Base-by-base conservation (phyloP, 2,113 vertebrate species). In the Caloenas nicobarica region DNA sequence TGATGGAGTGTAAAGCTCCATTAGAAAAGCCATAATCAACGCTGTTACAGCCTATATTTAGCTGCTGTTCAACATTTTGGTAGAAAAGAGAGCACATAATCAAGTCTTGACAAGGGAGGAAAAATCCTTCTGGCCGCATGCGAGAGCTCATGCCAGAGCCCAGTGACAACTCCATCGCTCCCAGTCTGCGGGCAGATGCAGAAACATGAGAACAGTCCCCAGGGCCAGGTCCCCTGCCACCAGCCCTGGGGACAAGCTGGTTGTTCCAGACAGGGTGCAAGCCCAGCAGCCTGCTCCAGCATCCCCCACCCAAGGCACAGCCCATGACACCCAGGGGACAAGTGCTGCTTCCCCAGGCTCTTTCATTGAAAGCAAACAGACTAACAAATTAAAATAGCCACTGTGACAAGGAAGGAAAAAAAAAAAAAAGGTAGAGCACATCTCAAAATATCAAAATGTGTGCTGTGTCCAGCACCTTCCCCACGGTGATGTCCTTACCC, bases 31-130 rank as follows among this genome's bases (percentile, higher is more conserved):
- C 70, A 58, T 68, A 79, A 87, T 74, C 80, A 80, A 16, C 0
- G 0, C 66, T 34, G 24, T 10, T 73, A 23, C 61, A 69, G 81
- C 80, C 82, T 85, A 81, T 88, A 77, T 95, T 93, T 86, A 97
- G 89, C 93, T 68, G 69, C 48, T 21, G 7, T 58, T 93, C 0
- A 1, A 74, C 34, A 9, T 62, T 86, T 73, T 71, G 72, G 57
- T 61, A 54, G 79, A 57, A 66, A 84, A 78, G 29, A 87, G 54
- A 91, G 76, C 21, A 73, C 44, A 40, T 73, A 54, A 93, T 84
- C 33, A 23, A 94, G 79, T 44, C n/a, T 36, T 85, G 93, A 95
- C 73, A 95, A n/a, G 25, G 58, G 29, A 53, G 33, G 68, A 86
- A 92, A 92, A 81, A 57, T 80, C 65, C 50, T 95, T 71, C 71